Evolutionary conservation across 2,113 vertebrate species (phyloP), one percentile per base, ranked within the genome.

Genomic region (Psilopogon haemacephalus): DNA sequence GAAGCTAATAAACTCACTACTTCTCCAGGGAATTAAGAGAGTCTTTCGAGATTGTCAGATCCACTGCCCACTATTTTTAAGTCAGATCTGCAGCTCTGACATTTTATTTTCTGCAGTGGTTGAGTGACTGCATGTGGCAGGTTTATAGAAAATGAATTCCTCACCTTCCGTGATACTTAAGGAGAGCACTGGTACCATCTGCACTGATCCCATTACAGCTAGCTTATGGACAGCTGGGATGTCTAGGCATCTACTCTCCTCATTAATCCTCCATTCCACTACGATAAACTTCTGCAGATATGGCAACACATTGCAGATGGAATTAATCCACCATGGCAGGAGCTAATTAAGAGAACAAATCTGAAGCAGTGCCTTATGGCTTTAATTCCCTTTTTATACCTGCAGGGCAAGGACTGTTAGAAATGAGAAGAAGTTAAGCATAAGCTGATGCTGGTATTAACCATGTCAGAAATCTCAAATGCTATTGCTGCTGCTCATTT

Each of bases 261-360:
- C 94, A 93, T 89, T 90, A 93, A 94, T 94, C 79, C 93, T 88
- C 80, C 87, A 92, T 82, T 87, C 86, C 84, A 84, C 77, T 40
- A 33, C 56, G 26, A 92, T 95, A 89, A 96, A 95, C 91, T 87
- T 96, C 89, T 94, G 83, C 86, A 88, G 93, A 88, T 90, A 94
- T 94, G 91, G 94, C 68, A 93, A 82, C 93, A 88, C 90, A 84
- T 40, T 95, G 93, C 90, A 94, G 90, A 94, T 91, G 83, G 92
- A 89, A 95, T 94, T 95, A 95, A 96, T 96, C 94, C 90, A 93
- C 95, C 84, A 71, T 92, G 90, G 87, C 94, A 96, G 95, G 58
- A 97, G 86, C 90, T 96, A 95, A 95, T 95, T 96, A 96, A 95
- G 86, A 94, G 78, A 94, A 88, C 94, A 96, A 97, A 89, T 94